Evolutionary conservation across 1,140 invertebrate species (phyloP).

Genomic region (Drosophila setifemur): DNA sequence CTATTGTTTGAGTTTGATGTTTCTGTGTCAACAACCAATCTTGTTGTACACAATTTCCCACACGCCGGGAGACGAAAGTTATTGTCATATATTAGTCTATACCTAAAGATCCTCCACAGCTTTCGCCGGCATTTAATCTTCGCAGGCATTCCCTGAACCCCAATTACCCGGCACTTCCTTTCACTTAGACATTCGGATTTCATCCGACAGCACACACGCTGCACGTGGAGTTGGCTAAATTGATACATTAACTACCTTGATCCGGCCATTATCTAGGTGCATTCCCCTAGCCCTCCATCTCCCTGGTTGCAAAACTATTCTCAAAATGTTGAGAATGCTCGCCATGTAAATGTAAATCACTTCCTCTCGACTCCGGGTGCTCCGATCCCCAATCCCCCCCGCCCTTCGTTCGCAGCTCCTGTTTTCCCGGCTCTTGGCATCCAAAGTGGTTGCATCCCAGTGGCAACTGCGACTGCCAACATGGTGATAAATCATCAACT

Average conservation of each 20-base stretch:
- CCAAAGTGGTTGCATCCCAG: conserved; percentile 43
- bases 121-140: conserved; percentile 22
- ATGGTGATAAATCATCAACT: conserved; percentile 75
- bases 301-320: conserved; percentile 54
- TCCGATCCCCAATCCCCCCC: background rate
- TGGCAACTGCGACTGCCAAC: conserved; percentile 52
- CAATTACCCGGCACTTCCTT: conserved; percentile 53
- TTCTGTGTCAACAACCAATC: conserved; percentile 3
- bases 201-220: conserved; percentile 12
- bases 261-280: conserved; percentile 65
- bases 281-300: conserved; percentile 1
- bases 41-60: background rate
- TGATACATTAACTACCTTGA: conserved; percentile 79
- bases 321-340: conserved; percentile 69
- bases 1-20: conserved; percentile 1
- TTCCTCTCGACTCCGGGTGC: conserved; percentile 47
- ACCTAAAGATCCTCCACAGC: background rate
- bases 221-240: no score
- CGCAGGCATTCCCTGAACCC: conserved; percentile 10
- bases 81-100: conserved; percentile 17
- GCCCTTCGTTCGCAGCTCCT: background rate
- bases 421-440: conserved; percentile 19
- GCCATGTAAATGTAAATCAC: conserved; percentile 77
- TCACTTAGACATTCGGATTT: conserved; percentile 41
- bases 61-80: background rate